phyloP scores from a whole-genome alignment of 2,113 vertebrate genomes.

The Nibea coibor region DNA sequence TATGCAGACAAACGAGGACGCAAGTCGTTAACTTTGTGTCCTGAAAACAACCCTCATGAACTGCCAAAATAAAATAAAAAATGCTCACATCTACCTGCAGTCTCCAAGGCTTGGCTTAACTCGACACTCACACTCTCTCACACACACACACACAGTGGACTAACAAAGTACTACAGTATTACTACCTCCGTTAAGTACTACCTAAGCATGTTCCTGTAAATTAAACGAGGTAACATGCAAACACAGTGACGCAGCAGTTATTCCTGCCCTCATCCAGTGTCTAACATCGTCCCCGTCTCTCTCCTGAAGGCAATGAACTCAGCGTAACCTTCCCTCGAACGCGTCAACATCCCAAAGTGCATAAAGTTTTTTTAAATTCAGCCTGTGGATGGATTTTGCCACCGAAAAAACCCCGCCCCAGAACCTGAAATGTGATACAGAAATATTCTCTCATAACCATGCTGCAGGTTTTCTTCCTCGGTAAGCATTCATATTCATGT shows the following conservation, averaged over 20 bases:
- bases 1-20: background rate
- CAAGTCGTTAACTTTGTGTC: background rate
- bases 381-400: background rate
- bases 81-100: background rate
- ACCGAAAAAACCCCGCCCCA: background rate
- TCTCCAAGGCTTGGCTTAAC: background rate
- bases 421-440: background rate
- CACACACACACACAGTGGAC: background rate
- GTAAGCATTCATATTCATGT: background rate
- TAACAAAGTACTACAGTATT: constrained; percentile 7
- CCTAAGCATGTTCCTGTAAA: background rate
- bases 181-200: background rate
- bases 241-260: background rate
- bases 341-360: constrained; percentile 37
- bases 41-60: too few species aligned
- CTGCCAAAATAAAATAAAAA: too few species aligned
- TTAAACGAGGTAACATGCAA: background rate
- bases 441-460: constrained; percentile 3
- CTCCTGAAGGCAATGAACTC: background rate
- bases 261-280: background rate
- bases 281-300: background rate
- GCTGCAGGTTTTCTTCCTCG: background rate
- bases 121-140: background rate
- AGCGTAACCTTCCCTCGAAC: background rate
- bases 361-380: background rate